Percentiles rank a stretch among this genome's conserved stretches.
phyloP scores from a whole-genome alignment of 2,113 vertebrate genomes.

The Nothoprocta pentlandii region DNA sequence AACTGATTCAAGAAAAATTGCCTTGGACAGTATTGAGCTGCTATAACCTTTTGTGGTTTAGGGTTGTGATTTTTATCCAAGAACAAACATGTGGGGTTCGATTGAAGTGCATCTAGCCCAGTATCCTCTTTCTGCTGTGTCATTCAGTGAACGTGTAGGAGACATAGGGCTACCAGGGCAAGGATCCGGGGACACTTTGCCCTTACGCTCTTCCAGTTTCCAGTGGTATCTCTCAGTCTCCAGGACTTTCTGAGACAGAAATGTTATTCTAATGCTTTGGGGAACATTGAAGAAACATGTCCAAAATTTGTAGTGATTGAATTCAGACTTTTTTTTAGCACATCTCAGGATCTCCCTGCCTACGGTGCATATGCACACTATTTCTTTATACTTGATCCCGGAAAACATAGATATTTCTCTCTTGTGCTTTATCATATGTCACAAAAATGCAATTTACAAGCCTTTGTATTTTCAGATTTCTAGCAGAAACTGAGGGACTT shows the following conservation, averaged over 20 bases:
- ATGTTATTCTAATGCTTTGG: constrained; percentile 12
- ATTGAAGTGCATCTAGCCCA: neutral
- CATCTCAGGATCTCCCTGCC: neutral
- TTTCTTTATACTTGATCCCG: constrained; percentile 5
- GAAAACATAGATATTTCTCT: constrained; percentile 28
- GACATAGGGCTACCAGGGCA: neutral
- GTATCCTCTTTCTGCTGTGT: neutral
- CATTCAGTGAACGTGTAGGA: neutral
- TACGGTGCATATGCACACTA: neutral
- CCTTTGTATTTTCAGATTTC: constrained; percentile 33
- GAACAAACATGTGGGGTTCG: neutral
- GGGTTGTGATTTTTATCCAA: neutral
- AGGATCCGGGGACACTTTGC: neutral
- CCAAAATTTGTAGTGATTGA: constrained; percentile 1
- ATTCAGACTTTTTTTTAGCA: neutral
- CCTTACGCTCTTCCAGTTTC: neutral
- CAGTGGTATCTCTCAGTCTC: neutral
- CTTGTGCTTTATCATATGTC: constrained; percentile 34
- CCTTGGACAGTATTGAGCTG: neutral
- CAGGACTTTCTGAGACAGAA: neutral
- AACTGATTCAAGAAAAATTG: accelerated
- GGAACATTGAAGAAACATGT: constrained; percentile 6
- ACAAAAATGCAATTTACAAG: constrained; percentile 29
- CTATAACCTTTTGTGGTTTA: neutral
- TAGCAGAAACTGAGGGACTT: constrained; percentile 36